These are phyloP conservation scores for Variabilichromis moorii DNA, from an alignment of 2,113 vertebrate species.

Conservation along the genomic window DNA sequence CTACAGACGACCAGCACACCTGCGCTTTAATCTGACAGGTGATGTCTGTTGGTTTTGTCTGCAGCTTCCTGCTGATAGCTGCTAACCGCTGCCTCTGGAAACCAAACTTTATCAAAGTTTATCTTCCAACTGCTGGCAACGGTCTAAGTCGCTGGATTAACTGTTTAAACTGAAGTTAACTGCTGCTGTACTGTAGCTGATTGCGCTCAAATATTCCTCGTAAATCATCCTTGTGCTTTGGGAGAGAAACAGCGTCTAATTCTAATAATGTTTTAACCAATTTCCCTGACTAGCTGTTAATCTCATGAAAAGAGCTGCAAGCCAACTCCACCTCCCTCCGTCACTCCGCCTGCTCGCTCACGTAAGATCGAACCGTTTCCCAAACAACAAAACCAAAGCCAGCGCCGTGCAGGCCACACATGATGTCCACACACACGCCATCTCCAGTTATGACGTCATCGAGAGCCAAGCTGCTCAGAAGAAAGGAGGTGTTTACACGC, in stretches of 20 bases:
- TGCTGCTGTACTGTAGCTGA: too few species aligned
- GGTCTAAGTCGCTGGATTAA: accelerated
- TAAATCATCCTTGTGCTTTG: not conserved
- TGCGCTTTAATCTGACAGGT: not conserved
- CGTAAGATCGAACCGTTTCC: not conserved
- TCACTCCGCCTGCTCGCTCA: not conserved
- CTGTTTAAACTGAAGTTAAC: not conserved
- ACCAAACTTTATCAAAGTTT: not conserved
- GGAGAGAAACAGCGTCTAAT: not conserved
- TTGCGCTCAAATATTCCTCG: not conserved
- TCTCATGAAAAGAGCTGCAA: not conserved
- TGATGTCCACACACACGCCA: not conserved
- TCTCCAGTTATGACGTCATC: not conserved
- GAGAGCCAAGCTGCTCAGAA: not conserved
- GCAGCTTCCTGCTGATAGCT: not conserved
- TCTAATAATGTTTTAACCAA: not conserved
- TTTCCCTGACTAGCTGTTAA: conserved; percentile 1
- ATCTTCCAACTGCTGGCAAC: not conserved
- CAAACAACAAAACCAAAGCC: not conserved
- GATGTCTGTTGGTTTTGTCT: not conserved
- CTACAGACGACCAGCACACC: not conserved
- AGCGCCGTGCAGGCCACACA: not conserved
- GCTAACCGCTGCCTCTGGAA: not conserved
- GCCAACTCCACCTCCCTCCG: not conserved
- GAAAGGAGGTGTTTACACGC: not conserved